Percentiles rank a stretch among this genome's conserved stretches.
Conservation (phyloP, 1,140 invertebrate genomes). For the Phthorimaea operculella region DNA sequence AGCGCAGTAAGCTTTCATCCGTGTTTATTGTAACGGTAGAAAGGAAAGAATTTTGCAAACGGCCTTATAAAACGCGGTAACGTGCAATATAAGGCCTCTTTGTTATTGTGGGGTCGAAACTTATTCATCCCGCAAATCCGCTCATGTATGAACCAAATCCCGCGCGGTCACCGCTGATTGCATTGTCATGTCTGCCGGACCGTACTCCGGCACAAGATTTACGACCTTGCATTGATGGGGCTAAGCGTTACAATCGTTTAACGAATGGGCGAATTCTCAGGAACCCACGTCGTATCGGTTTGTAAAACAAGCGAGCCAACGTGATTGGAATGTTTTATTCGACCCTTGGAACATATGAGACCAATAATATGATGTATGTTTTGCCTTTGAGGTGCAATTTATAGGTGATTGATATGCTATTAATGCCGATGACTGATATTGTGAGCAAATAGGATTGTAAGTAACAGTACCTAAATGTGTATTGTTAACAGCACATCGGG, state of each 20-base stretch:
- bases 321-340: conserved; percentile 65
- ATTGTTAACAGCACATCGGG: no score
- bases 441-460: neutral
- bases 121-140: conserved; percentile 67
- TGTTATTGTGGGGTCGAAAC: conserved; percentile 66
- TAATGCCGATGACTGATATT: conserved; percentile 8
- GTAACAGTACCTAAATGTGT: neutral
- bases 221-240: conserved; percentile 15
- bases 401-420: conserved; percentile 25
- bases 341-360: conserved; percentile 62
- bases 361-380: conserved; percentile 57
- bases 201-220: conserved; percentile 11
- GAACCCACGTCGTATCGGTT: conserved; percentile 58
- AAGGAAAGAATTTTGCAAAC: conserved; percentile 50
- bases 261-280: conserved; percentile 18
- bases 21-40: conserved; percentile 10
- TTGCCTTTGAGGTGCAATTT: conserved; percentile 49
- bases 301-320: conserved; percentile 63
- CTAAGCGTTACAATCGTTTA: conserved; percentile 26
- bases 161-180: conserved; percentile 66
- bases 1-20: conserved; percentile 1
- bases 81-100: conserved; percentile 54
- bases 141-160: conserved; percentile 66
- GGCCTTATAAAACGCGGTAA: conserved; percentile 50
- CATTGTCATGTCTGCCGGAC: conserved; percentile 63